These are phyloP conservation scores for Siderastrea siderea DNA, from an alignment of 92 coral and sea anemone species.

Conservation along the genomic window DNA sequence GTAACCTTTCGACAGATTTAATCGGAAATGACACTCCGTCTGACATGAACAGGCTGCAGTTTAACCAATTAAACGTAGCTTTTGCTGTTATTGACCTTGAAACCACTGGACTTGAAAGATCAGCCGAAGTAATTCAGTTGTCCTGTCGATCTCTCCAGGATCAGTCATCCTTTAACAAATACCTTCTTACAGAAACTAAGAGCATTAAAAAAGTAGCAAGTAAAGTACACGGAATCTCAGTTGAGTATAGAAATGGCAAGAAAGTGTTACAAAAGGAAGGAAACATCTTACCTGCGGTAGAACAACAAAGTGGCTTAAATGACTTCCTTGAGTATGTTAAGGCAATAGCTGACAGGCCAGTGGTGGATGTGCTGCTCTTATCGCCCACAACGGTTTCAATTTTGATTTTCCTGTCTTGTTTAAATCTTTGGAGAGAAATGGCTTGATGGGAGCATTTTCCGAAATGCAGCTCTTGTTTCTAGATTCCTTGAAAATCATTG, in stretches of 20 bases:
- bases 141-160: slow-evolving; percentile 9
- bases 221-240: neutral
- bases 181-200: neutral
- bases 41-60: neutral
- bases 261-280: neutral
- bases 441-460: neutral
- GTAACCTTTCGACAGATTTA: neutral
- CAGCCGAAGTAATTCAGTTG: slow-evolving; percentile 19
- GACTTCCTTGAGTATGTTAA: too few relatives aligned
- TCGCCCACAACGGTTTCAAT: neutral
- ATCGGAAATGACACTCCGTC: neutral
- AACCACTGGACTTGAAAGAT: slow-evolving; percentile 24
- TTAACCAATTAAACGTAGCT: neutral
- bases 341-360: neutral
- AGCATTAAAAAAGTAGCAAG: neutral
- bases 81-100: slow-evolving; percentile 23
- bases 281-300: neutral
- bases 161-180: neutral
- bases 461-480: neutral
- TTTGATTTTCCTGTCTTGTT: neutral
- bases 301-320: neutral
- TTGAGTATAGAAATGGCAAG: neutral
- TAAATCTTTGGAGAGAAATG: neutral
- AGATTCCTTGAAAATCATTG: neutral
- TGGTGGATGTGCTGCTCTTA: neutral